Percentiles rank a stretch among this genome's conserved stretches.
These are phyloP conservation scores for Acleris cristana DNA, from an alignment of 2,888 invertebrate genomes.

Conservation along the genomic window DNA sequence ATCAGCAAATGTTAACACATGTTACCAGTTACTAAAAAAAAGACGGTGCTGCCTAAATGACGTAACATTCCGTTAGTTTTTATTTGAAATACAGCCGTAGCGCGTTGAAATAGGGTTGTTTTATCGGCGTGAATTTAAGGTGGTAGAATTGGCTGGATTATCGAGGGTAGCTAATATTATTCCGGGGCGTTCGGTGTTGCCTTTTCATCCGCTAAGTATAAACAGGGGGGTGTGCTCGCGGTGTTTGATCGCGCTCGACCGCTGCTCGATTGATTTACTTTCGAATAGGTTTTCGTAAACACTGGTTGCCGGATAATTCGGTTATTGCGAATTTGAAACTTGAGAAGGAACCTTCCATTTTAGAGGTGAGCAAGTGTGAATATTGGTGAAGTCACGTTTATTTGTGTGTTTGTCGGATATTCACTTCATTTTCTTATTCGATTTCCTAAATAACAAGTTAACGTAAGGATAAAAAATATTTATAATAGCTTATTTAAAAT, in stretches of 20 bases:
- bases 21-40: constrained; percentile 82
- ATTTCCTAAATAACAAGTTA: too few species aligned
- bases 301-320: constrained; percentile 41
- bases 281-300: constrained; percentile 60
- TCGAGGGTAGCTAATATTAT: constrained; percentile 83
- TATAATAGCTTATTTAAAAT: too few species aligned
- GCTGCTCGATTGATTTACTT: constrained; percentile 77
- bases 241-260: constrained; percentile 72
- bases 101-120: constrained; percentile 50
- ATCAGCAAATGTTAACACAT: constrained; percentile 84
- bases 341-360: neutral
- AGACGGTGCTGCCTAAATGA: constrained; percentile 47
- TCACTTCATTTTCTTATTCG: too few species aligned
- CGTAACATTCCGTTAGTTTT: constrained; percentile 40
- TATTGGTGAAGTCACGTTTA: too few species aligned
- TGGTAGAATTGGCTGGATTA: constrained; percentile 73
- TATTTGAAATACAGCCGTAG: constrained; percentile 54
- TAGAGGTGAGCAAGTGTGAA: too few species aligned
- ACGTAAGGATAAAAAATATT: too few species aligned
- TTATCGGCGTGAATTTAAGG: constrained; percentile 48
- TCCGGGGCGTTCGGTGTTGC: constrained; percentile 82
- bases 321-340: constrained; percentile 18
- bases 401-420: too few species aligned
- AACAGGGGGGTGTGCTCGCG: constrained; percentile 81
- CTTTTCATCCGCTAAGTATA: constrained; percentile 83